These are phyloP conservation scores for Drosophila emarginata DNA, from an alignment of 2,888 invertebrate species.

Conservation along the genomic window DNA sequence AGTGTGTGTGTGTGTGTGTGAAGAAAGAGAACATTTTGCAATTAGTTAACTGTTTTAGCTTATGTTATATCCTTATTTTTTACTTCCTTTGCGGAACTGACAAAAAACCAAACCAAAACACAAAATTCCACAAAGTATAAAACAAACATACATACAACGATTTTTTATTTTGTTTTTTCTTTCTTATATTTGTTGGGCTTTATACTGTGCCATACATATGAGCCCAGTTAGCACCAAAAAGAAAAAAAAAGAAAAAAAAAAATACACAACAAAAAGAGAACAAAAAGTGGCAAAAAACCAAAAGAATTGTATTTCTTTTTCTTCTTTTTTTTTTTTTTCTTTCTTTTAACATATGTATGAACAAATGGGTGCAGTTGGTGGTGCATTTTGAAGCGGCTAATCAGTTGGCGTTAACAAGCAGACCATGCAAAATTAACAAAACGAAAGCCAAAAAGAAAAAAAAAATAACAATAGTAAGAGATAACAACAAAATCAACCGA, in stretches of 20 bases:
- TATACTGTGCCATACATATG: conserved; percentile 15
- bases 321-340: not conserved
- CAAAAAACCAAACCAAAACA: conserved; percentile 12
- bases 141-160: conserved; percentile 11
- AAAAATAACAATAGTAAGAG: not conserved
- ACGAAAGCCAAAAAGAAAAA: conserved; percentile 18
- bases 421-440: conserved; percentile 41
- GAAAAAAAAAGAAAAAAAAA: conserved; percentile 5
- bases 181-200: conserved; percentile 4
- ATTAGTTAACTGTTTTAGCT: conserved; percentile 62
- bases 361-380: conserved; percentile 50
- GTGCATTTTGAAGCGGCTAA: conserved; percentile 61
- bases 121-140: conserved; percentile 19
- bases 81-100: conserved; percentile 17
- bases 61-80: conserved; percentile 13
- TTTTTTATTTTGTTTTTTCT: conserved; percentile 16
- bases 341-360: conserved; percentile 8
- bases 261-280: conserved; percentile 6
- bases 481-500: not conserved
- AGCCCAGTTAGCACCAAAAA: conserved; percentile 4
- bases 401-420: conserved; percentile 42
- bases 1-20: conserved; percentile 31
- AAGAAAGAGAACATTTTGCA: conserved; percentile 58
- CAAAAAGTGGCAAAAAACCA: conserved; percentile 16
- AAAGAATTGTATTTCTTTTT: conserved; percentile 29